Evolutionary conservation across 1,140 invertebrate species (phyloP).

Genomic region (Ceratina australensis): DNA sequence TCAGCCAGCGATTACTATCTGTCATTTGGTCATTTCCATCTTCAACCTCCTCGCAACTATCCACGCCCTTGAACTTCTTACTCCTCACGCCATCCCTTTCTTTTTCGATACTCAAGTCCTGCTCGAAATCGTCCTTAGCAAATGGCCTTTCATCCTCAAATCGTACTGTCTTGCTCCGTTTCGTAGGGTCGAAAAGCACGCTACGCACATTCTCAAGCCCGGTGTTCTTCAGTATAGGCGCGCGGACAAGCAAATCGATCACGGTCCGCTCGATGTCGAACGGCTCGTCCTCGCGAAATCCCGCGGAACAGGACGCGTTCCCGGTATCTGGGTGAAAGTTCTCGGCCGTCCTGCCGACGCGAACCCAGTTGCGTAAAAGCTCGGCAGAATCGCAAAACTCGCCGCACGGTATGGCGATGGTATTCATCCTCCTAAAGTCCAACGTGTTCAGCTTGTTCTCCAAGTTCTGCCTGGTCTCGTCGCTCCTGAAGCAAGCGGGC

Average conservation of each 20-base stretch:
- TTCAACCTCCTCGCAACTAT: not conserved
- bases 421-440: constrained; percentile 75
- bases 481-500: constrained; percentile 58
- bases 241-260: constrained; percentile 60
- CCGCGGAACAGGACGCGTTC: not conserved
- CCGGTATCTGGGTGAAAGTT: no score
- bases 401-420: constrained; percentile 66
- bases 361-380: not conserved
- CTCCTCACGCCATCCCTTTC: not conserved
- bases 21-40: not conserved
- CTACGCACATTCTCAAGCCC: constrained; percentile 24
- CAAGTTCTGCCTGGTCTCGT: constrained; percentile 52
- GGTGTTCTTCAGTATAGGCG: constrained; percentile 60
- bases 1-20: no score
- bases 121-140: no score
- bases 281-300: constrained; percentile 19
- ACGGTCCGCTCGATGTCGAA: constrained; percentile 62
- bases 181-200: not conserved
- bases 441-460: constrained; percentile 70
- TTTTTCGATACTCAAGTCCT: not conserved
- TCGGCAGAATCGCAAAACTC: not conserved
- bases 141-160: constrained; percentile 61
- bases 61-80: no score
- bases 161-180: constrained; percentile 67
- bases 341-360: not conserved